Percentiles rank a stretch among this genome's conserved stretches.
phyloP scores from a whole-genome alignment of 2,797 vertebrate genomes.

The Galagoides demidoff region DNA sequence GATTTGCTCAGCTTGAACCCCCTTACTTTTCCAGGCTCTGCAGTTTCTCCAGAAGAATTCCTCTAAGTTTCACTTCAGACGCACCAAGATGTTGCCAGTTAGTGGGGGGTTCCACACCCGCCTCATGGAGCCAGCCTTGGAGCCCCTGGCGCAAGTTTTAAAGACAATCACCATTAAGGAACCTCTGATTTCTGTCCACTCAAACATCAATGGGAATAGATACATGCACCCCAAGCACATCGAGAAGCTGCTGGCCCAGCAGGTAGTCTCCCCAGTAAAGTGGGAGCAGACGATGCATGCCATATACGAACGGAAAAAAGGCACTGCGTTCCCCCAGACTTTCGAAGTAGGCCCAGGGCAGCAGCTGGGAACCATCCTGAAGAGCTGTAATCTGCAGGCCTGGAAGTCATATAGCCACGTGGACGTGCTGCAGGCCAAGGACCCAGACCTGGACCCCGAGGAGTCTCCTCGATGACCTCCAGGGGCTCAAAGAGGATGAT shows the following conservation, averaged over 20 bases:
- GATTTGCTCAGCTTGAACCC: no score
- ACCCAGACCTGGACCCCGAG: neutral
- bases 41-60: slow-evolving; percentile 93
- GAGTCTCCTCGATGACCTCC: rapidly evolving
- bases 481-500: rapidly evolving
- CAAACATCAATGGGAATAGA: slow-evolving; percentile 92
- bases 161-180: slow-evolving; percentile 88
- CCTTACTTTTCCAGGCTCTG: slow-evolving; percentile 90
- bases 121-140: slow-evolving; percentile 92
- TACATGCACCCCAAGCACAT: slow-evolving; percentile 91
- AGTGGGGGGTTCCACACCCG: slow-evolving; percentile 96
- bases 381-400: slow-evolving; percentile 94
- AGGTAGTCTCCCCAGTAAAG: slow-evolving; percentile 94
- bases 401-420: slow-evolving; percentile 90
- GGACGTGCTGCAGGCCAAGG: slow-evolving; percentile 84
- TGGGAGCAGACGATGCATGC: slow-evolving; percentile 98
- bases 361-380: slow-evolving; percentile 93
- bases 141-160: slow-evolving; percentile 90
- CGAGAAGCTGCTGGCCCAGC: slow-evolving; percentile 90
- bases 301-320: slow-evolving; percentile 91
- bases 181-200: slow-evolving; percentile 92
- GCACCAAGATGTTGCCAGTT: slow-evolving; percentile 91
- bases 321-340: slow-evolving; percentile 91
- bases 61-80: slow-evolving; percentile 87
- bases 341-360: slow-evolving; percentile 95